phyloP scores from a whole-genome alignment of 2,113 vertebrate species.

The Galemys pyrenaicus region DNA sequence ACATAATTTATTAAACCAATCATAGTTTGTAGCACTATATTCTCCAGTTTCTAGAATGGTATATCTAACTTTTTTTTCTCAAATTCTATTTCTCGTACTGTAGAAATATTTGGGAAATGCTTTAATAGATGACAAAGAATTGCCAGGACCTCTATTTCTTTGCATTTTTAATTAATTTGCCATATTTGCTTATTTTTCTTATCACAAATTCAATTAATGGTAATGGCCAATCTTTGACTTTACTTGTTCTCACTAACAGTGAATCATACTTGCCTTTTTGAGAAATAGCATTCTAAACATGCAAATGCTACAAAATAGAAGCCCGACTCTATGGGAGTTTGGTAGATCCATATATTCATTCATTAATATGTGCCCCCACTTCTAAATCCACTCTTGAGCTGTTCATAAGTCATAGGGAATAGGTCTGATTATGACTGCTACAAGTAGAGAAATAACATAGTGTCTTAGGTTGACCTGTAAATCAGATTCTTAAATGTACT shows the following conservation, averaged over 20 bases:
- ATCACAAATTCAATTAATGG: background rate
- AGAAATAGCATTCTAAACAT: background rate
- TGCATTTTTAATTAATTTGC: background rate
- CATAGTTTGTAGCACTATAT: background rate
- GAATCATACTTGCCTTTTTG: background rate
- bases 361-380: background rate
- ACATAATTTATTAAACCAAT: background rate
- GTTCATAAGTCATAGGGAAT: background rate
- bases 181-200: background rate
- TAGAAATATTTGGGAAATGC: background rate
- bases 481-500: background rate
- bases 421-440: background rate
- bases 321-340: background rate
- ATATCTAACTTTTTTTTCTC: background rate
- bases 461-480: background rate
- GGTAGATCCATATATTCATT: background rate
- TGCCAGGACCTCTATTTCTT: background rate
- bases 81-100: background rate
- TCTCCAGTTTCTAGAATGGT: background rate
- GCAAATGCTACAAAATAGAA: background rate
- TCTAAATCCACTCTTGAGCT: background rate
- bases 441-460: background rate
- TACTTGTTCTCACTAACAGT: background rate
- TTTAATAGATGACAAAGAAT: background rate
- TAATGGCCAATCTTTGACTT: background rate